phyloP scores from a whole-genome alignment of 1,140 invertebrate genomes.

The Nasonia giraulti region DNA sequence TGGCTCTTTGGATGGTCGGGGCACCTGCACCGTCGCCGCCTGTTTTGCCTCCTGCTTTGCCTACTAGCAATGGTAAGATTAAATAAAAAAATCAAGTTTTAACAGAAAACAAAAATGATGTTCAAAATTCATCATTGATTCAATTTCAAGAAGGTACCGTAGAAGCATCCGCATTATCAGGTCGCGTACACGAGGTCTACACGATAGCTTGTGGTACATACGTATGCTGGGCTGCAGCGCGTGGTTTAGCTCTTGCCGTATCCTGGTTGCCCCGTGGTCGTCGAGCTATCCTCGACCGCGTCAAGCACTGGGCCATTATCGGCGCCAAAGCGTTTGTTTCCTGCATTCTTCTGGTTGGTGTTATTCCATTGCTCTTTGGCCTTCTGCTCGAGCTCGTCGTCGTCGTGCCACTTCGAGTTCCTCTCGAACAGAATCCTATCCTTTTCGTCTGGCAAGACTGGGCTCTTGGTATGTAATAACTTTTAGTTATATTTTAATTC shows the following conservation, averaged over 20 bases:
- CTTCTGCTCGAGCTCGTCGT: conserved; percentile 93
- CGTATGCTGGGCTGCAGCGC: conserved; percentile 90
- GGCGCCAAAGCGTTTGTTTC: conserved; percentile 83
- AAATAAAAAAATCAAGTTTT: not conserved
- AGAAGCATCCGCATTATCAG: conserved; percentile 70
- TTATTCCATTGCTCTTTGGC: conserved; percentile 95
- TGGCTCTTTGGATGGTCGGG: conserved; percentile 87
- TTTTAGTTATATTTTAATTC: not conserved
- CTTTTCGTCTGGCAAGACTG: conserved; percentile 98
- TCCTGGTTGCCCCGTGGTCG: conserved; percentile 93
- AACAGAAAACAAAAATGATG: not conserved
- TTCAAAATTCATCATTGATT: not conserved
- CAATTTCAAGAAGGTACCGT: conserved; percentile 21
- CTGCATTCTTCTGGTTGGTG: conserved; percentile 86
- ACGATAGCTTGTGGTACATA: conserved; percentile 96
- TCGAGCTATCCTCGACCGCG: conserved; percentile 82
- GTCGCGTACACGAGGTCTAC: conserved; percentile 94
- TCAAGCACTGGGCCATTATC: conserved; percentile 84
- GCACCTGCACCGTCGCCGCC: conserved; percentile 71
- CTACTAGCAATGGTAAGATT: conserved; percentile 63
- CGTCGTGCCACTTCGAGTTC: conserved; percentile 93
- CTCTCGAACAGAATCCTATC: conserved; percentile 94
- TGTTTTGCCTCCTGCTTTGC: conserved; percentile 62
- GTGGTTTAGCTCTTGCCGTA: conserved; percentile 85
- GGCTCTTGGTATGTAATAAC: conserved; percentile 78